Evolutionary conservation across 2,888 invertebrate genomes (phyloP).

Genomic region (Microplitis deprimator): DNA sequence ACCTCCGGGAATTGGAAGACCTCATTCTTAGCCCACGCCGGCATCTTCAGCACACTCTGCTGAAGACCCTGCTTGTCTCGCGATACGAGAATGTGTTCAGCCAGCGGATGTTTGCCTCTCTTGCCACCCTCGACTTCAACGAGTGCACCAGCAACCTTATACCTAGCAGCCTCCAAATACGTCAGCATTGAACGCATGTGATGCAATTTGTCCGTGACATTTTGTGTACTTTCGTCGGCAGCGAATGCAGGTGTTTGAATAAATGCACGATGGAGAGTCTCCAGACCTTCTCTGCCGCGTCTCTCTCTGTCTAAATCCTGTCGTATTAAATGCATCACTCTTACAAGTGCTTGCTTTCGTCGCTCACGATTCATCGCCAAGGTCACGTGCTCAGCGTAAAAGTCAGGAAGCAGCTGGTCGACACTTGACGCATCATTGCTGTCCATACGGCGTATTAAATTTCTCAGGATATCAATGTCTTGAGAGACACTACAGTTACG

Average conservation of each 20-base stretch:
- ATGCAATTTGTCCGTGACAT: constrained; percentile 91
- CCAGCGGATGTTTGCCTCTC: constrained; percentile 84
- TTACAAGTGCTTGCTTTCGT: constrained; percentile 86
- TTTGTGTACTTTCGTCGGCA: constrained; percentile 90
- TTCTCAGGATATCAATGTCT: constrained; percentile 81
- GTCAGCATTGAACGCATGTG: constrained; percentile 94
- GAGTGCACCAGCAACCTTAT: constrained; percentile 87
- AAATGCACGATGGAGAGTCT: constrained; percentile 90
- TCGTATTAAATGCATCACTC: constrained; percentile 87
- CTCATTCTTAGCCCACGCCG: constrained; percentile 83
- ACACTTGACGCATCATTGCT: constrained; percentile 78
- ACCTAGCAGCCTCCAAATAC: constrained; percentile 91
- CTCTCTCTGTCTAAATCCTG: constrained; percentile 92
- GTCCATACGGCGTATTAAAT: constrained; percentile 77
- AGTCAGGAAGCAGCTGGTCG: constrained; percentile 92
- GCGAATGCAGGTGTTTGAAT: constrained; percentile 89
- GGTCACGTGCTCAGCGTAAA: constrained; percentile 95
- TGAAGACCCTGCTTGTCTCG: constrained; percentile 92
- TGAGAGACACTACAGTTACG: constrained; percentile 74
- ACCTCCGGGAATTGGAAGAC: constrained; percentile 71
- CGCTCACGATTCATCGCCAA: constrained; percentile 93
- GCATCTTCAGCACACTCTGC: constrained; percentile 88
- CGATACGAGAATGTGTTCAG: constrained; percentile 88
- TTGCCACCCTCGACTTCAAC: constrained; percentile 87
- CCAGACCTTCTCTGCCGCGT: constrained; percentile 89